Evolutionary conservation across 2,797 vertebrate genomes (phyloP), one percentile per base, ranked within the genome.

Genomic region (Garrulus glandarius): DNA sequence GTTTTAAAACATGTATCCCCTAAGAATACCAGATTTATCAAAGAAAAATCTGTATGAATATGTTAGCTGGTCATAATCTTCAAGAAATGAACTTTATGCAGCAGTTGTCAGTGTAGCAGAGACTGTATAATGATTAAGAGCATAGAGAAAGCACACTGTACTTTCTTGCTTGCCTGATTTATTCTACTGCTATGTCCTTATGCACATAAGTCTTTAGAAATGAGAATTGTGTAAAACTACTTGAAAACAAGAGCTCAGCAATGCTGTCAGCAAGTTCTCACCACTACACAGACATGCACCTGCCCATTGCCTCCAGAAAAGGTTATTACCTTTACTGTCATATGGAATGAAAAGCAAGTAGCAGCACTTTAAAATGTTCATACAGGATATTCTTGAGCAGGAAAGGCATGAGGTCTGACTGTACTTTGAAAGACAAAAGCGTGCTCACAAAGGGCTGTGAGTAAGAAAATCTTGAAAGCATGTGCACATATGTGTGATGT

Each of bases 81-180:
- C 11, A 37, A 89, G 50, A 96, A 92, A 84, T 87, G 5, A 91
- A 76, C 68, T 85, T 89, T 34, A 37, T 43, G 17, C 61, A 87
- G 79, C 20, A 5, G 34, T 80, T 85, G 84, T 78, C 81, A 77
- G 9, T 55, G 57, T 47, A 89, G 68, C 50, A 85, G 43, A 84
- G 68, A 39, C 57, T 56, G 17, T 49, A 21, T 46, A 67, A 65
- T 89, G 91, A 95, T 85, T 87, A 92, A 91, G 80, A 72, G 64
- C 60, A 50, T 13, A 55, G 68, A 49, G 41, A 83, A 94, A 92
- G 61, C 41, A 74, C 44, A 55, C 64, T 89, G 53, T 87, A 78
- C 72, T 89, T 93, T 75, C 72, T 84, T 94, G 65, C 59, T 95
- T 95, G 78, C 59, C 75, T 92, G 79, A 93, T 96, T 95, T 95